Base-by-base conservation (phyloP, 64 coral and sea anemone species). In the Actinia equina region DNA sequence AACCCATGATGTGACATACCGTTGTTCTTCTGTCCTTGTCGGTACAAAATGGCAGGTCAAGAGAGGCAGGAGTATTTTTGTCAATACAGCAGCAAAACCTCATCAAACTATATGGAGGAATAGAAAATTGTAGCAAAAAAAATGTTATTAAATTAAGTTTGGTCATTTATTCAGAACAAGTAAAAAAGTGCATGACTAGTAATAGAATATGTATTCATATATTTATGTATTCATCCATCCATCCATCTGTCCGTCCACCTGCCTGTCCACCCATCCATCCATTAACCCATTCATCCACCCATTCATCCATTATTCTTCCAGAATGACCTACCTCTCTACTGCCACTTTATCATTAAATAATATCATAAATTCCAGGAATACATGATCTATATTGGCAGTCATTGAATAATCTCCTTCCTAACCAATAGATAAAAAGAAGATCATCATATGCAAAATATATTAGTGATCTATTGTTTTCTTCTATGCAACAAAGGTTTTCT, bases 301-400 rank as follows among this genome's bases (percentile, higher is more conserved):
- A n/a, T n/a, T n/a, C n/a, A n/a, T n/a, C n/a, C n/a, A n/a, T n/a
- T n/a, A n/a, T n/a, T n/a, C 45, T 49, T 49, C 45, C 45, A 49
- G 45, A 37, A 37, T 4, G 4, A 78, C 76, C 58, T 86, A 92
- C 90, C 78, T 70, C 63, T 92, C 85, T 10, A 87, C 53, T 65
- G 86, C 52, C 14, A 79, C 15, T 54, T 61, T 87, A 59, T 92
- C 63, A 82, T 52, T 67, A 10, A 92, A 26, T 15, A 87, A 59
- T 44, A 53, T 23, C 51, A 18, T 25, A 44, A 92, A 87, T 19
- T 92, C 90, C 85, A 64, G 67, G 79, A 37, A 37, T 37, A 92
- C 85, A 70, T 80, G 86, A 83, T 92, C 90, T 69, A 46, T 87
- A 3, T 44, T 49, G n/a, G 79, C 85, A 82, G 84, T 74, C 12